A percentile compares a stretch with the other conserved stretches of the same genome.
phyloP scores from a whole-genome alignment of 2,113 vertebrate genomes.

The Urocynchramus pylzowi region DNA sequence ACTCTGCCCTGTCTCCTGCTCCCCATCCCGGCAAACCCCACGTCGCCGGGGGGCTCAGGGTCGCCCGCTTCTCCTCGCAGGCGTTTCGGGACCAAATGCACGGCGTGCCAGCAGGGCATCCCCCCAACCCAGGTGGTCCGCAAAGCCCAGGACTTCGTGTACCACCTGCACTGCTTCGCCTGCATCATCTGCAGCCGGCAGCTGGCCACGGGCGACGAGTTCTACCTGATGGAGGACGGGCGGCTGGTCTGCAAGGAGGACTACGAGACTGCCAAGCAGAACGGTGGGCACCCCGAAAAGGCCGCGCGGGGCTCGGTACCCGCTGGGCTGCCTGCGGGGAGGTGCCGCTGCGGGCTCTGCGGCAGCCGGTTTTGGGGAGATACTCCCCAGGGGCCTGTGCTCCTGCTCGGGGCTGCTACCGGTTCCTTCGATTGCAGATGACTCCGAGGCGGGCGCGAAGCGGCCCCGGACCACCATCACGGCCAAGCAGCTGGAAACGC shows the following conservation, averaged over 20 bases:
- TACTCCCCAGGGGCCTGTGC: rapidly evolving
- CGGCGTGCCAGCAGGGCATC: constrained; percentile 97
- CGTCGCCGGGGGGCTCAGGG: background rate
- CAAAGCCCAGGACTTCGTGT: constrained; percentile 98
- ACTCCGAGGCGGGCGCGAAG: constrained; percentile 94
- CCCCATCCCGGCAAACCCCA: background rate
- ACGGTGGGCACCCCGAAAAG: constrained; percentile 71
- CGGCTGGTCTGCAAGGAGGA: constrained; percentile 98
- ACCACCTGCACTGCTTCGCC: constrained; percentile 97
- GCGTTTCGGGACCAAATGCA: constrained; percentile 98
- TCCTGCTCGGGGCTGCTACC: background rate
- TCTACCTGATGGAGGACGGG: constrained; percentile 98
- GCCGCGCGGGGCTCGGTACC: background rate
- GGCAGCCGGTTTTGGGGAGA: background rate
- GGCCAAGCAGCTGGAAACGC: constrained; percentile 95
- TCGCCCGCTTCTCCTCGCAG: constrained; percentile 60
- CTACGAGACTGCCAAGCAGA: constrained; percentile 97
- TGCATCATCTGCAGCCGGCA: constrained; percentile 98
- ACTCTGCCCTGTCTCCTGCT: constrained; percentile 62
- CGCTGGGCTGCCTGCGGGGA: rapidly evolving
- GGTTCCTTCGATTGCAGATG: constrained; percentile 75
- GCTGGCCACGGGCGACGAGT: constrained; percentile 95
- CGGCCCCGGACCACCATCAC: constrained; percentile 97
- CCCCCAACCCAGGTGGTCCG: constrained; percentile 97
- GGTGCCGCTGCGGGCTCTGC: background rate